Evolutionary conservation across 2,888 invertebrate genomes (phyloP), one percentile per base, ranked within the genome.

Genomic region (Eupithecia pulchellata): DNA sequence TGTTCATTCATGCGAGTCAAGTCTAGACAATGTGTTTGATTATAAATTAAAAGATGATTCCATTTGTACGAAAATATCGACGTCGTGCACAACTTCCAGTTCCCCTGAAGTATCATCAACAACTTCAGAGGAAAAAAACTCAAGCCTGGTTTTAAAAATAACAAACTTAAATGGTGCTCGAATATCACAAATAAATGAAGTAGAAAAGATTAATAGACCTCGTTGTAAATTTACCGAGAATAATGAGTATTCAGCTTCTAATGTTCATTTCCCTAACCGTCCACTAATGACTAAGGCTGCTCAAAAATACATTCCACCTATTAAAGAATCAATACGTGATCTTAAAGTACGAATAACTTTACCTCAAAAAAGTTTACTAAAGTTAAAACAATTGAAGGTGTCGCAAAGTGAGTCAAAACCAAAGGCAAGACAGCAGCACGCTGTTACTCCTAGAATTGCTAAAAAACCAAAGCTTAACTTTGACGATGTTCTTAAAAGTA

Each of bases 401-500:
- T 83, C 89, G 81, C 92, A 89, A 90, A 86, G 85, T 68, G 82
- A 82, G 86, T 85, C 87, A 86, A 92, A 90, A 86, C 85, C 88
- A 86, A 92, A 90, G 82, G 72, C 79, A 68, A 82, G 78, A 77
- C 87, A 86, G 77, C 77, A 77, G 76, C 82, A 75, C 70, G 79
- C 78, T 75, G 69, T 82, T 77, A 74, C 79, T 79, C 71, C 77
- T 71, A 85, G 84, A 74, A 79, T 81, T 76, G 79, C 83, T 82
- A 93, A 91, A 80, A 93, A 93, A 82, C 78, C 81, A 69, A 95
- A 94, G 82, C 94, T 93, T 63, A 94, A 91, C 82, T 95, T 95
- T 82, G 94, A 95, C 85, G 94, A 95, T 82, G 94, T 94, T 67
- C 87, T 95, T 67, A 94, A 91, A 86, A 94, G 89, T 82, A 93